These are phyloP conservation scores for Shinisaurus crocodilurus DNA, from an alignment of 2,113 vertebrate species.

Conservation along the genomic window DNA sequence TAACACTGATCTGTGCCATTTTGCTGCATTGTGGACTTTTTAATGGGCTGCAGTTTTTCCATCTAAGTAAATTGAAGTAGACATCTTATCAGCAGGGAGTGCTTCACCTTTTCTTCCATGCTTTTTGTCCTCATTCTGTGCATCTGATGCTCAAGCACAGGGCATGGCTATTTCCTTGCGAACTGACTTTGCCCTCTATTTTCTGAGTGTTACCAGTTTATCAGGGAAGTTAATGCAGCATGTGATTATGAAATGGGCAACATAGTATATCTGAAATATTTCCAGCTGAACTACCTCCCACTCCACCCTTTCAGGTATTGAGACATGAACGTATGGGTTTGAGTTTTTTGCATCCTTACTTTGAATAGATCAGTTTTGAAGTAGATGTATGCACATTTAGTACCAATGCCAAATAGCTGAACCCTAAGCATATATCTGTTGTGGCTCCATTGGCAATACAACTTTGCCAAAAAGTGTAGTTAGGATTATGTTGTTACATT, in stretches of 20 bases:
- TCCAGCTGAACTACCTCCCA: slow-evolving; percentile 36
- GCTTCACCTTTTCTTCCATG: slow-evolving; percentile 17
- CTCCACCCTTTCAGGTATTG: not conserved
- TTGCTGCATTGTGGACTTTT: not conserved
- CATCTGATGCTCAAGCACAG: slow-evolving; percentile 13
- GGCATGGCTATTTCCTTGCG: slow-evolving; percentile 23
- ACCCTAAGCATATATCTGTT: not conserved
- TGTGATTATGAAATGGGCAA: slow-evolving; percentile 46
- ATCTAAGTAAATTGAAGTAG: slow-evolving; percentile 13
- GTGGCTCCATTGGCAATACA: not conserved
- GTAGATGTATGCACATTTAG: not conserved
- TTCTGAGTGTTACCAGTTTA: slow-evolving; percentile 28
- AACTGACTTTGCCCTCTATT: slow-evolving; percentile 27
- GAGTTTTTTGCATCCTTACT: not conserved
- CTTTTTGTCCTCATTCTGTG: slow-evolving; percentile 13
- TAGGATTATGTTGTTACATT: not conserved
- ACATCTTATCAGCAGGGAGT: not conserved
- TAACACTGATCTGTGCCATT: not conserved
- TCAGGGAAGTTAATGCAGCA: slow-evolving; percentile 38
- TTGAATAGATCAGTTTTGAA: not conserved
- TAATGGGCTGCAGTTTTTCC: not conserved
- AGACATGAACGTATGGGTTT: not conserved
- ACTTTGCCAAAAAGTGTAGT: not conserved
- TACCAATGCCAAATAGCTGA: not conserved
- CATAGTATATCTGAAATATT: slow-evolving; percentile 42